These are phyloP conservation scores for Coptotermes formosanus DNA, from an alignment of 1,140 invertebrate species.

Conservation along the genomic window DNA sequence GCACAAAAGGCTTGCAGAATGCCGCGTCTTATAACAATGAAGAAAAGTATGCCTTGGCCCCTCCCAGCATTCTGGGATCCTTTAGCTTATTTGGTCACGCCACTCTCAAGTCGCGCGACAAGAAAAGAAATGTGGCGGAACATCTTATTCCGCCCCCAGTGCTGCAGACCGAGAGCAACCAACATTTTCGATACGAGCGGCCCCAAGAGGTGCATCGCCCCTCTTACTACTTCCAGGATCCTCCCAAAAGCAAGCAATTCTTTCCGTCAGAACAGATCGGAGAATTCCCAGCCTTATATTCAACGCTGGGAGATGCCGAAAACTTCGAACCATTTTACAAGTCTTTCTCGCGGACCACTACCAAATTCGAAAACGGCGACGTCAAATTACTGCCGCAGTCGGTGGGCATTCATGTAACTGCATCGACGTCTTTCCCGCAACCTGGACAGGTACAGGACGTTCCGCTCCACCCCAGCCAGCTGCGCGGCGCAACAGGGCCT, in stretches of 20 bases:
- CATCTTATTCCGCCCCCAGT: neutral
- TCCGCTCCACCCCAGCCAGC: neutral
- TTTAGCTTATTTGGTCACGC: constrained; percentile 49
- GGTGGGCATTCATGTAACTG: neutral
- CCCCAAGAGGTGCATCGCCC: neutral
- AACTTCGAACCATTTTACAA: neutral
- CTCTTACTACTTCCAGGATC: neutral
- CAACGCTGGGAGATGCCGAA: neutral
- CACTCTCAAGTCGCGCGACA: constrained; percentile 44
- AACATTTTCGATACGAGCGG: neutral
- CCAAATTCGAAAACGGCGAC: neutral
- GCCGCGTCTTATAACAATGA: constrained; percentile 28
- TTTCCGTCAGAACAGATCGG: neutral
- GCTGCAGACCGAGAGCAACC: neutral
- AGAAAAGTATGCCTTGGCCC: constrained; percentile 33
- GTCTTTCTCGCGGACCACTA: neutral
- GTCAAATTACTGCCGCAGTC: neutral
- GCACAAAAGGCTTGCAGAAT: constrained; percentile 42
- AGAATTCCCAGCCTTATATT: neutral
- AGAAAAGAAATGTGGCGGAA: neutral
- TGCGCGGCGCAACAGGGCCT: neutral
- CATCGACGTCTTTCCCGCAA: neutral
- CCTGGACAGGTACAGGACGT: neutral
- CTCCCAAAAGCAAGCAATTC: neutral
- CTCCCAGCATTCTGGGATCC: constrained; percentile 50